phyloP scores from a whole-genome alignment of 2,113 vertebrate species.

The Oxygymnocypris stewartii region DNA sequence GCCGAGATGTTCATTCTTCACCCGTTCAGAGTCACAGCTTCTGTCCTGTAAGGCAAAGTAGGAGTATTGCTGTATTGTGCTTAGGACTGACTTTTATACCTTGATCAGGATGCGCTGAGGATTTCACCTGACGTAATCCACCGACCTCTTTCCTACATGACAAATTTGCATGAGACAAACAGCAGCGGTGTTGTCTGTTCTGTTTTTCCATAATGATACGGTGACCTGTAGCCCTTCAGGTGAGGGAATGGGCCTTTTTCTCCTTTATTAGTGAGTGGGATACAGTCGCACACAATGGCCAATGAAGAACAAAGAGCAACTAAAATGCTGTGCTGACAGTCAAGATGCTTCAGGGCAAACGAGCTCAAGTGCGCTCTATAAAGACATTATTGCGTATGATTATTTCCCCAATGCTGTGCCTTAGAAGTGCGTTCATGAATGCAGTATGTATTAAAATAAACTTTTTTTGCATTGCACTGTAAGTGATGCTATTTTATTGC shows the following conservation, averaged over 20 bases:
- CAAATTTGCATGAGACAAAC: constrained; percentile 47
- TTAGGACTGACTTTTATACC: too few species aligned
- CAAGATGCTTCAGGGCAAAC: neutral
- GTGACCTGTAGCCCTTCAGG: constrained; percentile 1
- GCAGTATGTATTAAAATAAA: too few species aligned
- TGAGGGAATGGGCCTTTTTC: neutral
- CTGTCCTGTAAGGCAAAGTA: too few species aligned
- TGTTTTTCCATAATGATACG: constrained; percentile 40
- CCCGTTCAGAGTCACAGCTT: too few species aligned
- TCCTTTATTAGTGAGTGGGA: too few species aligned
- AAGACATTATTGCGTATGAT: neutral
- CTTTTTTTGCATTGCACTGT: too few species aligned
- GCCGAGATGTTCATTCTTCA: neutral
- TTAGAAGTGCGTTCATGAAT: too few species aligned
- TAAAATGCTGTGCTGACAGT: neutral
- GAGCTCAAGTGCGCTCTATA: neutral
- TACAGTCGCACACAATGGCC: neutral
- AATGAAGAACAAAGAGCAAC: neutral
- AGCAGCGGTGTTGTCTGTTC: neutral
- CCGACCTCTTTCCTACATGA: constrained; percentile 5
- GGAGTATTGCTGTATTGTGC: too few species aligned
- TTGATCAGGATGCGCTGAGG: too few species aligned
- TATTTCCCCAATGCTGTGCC: too few species aligned
- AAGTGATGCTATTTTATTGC: too few species aligned
- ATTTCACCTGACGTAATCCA: constrained; percentile 31